Base-by-base conservation (phyloP, 2,888 invertebrate genomes). In the Ophioninae sp. region DNA sequence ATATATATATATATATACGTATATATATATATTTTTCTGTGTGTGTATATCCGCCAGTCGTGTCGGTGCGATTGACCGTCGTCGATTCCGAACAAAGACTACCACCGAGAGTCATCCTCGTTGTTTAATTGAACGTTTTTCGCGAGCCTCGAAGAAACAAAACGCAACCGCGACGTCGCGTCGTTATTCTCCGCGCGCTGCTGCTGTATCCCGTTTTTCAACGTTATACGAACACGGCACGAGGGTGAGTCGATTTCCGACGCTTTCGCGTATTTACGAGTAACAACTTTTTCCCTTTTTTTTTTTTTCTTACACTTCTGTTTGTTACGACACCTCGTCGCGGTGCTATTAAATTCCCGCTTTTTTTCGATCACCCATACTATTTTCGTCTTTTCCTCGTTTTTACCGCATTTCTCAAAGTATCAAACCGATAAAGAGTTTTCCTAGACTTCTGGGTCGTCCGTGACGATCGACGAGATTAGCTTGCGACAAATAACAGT, bases 191-290 rank as follows among this genome's bases (percentile, higher is more conserved):
- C 6, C 63, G 44, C 10, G 56, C 51, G n/a, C 17, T 39, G 20
- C 5, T 20, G 37, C n/a, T 2, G 37, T 56, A 23, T 64, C 56
- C 8, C 17, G 39, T 10, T 51, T 58, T 61, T 58, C 41, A 37
- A 65, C 72, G 41, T 56, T 79, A 44, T 58, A 41, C 58, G 65
- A 72, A 20, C 17, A 65, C 65, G 22, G 37, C 64, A 41, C 65
- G 58, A 79, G 65, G 72, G 79, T 79, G 41, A 81, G 75, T 69
- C 67, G 74, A 68, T 51, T 79, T 23, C n/a, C 22, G 58, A 79
- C 65, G 65, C 65, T 72, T 67, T 39, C 23, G 13, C 63, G 6
- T 13, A 17, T 63, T 44, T 63, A 39, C 39, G 39, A 7, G 74
- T 8, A 2, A 13, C 5, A 10, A 13, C 2, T 58, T 23, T 44